Evolutionary conservation across 2,888 invertebrate species (phyloP), one percentile per base, ranked within the genome.

Genomic region (Shargacucullia verbasci): DNA sequence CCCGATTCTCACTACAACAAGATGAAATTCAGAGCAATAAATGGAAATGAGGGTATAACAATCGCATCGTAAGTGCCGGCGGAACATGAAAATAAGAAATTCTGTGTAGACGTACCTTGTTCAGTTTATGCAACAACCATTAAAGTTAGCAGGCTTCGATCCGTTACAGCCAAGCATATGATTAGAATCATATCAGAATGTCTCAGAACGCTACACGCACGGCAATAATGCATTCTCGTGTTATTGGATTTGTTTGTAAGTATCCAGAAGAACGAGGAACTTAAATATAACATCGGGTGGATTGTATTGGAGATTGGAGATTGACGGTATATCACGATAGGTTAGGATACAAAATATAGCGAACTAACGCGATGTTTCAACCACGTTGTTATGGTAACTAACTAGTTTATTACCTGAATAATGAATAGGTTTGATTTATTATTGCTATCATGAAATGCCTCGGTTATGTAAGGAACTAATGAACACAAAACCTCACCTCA

Each of bases 361-460:
- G 43, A 27, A 5, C 31, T 44, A 29, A 48, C 39, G 33, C 15
- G 33, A 46, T 70, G 66, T 67, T 67, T 65, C 45, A 58, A 15
- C 44, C 34, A 14, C 27, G 71, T 67, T 65, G 48, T 52, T 14
- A 67, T 65, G 71, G 65, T 59, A 53, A 67, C 71, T 20, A 20
- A 6, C 5, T 27, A 45, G 35, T 53, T 45, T 53, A 70, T 58
- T 45, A 58, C 45, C 45, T 70, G 65, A 64, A 70, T 67, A 70
- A 64, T 64, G 65, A 64, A 52, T 43, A 64, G 41, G 41, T 58
- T 58, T 58, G 66, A 70, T 67, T 64, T 70, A 70, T 58, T 58
- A 53, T 38, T 34, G 10, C 41, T 11, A 45, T 46, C 37, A 52
- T 47, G 46, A 35, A 52, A 35, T 31, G 15, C 37, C n/a, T 52